Evolutionary conservation across 2,888 invertebrate species (phyloP), one percentile per base, ranked within the genome.

Genomic region (Lasioglossum malachurum): DNA sequence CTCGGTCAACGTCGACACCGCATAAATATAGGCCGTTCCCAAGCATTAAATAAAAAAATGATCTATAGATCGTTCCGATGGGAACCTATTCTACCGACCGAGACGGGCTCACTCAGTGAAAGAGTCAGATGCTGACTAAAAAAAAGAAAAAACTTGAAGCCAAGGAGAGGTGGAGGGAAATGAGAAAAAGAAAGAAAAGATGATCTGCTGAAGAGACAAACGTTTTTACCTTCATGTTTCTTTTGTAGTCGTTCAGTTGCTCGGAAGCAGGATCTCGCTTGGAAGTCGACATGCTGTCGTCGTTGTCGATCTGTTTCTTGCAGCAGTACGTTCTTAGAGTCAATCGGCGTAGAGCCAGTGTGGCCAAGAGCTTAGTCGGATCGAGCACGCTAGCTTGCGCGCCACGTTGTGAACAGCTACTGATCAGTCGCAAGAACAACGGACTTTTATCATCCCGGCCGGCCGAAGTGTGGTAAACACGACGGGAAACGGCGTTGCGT

Each of bases 211-310:
- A 80, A 7, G 35, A 38, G 12, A 95, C 94, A 10, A 1, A 41
- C 8, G 0, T 23, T 64, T 95, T 64, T 95, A 97, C 97, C 96
- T 96, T 96, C 1, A 69, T 0, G 7, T 75, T 80, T 8, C 96
- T 97, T 94, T 96, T 97, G 95, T 96, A 97, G 88, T 96, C 96
- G 88, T 96, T 96, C 79, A 97, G 96, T 94, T 97, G 97, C 90
- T 97, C 96, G 64, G 96, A 92, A 41, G 97, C 96, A 75, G 97
- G 96, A 90, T 97, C 97, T 89, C 97, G 96, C 90, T 97, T 95
- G 27, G 38, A 71, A 16, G 5, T 14, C 89, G 96, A 94, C 96
- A 96, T 96, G 7, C 80, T 53, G n/a, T 80, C 79, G 75, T 69
- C 67, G 27, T 69, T 64, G 7, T 7, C 19, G 23, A 19, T 64